These are phyloP conservation scores for Rhabdomys pumilio DNA, from an alignment of 2,797 vertebrate genomes.

Conservation along the genomic window DNA sequence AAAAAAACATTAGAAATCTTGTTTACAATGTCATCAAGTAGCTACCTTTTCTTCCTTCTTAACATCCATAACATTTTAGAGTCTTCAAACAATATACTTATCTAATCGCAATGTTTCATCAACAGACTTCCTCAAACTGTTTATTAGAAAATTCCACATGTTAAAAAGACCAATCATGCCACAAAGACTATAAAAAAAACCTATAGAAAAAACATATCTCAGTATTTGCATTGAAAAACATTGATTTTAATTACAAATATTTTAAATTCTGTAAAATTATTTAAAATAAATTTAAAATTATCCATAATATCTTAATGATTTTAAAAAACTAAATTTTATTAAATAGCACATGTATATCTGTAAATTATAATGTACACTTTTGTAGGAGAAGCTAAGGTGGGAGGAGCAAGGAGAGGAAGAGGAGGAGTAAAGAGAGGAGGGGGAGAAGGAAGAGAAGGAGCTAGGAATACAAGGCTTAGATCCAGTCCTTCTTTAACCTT, in stretches of 20 bases:
- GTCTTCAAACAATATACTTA: background rate
- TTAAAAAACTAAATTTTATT: background rate
- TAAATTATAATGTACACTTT: background rate
- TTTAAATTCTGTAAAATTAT: background rate
- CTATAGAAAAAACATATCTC: background rate
- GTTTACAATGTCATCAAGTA: background rate
- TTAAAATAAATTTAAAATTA: background rate
- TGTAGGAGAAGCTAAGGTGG: too few relatives aligned
- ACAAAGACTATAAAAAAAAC: background rate
- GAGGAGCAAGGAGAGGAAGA: too few relatives aligned
- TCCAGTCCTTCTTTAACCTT: too few relatives aligned
- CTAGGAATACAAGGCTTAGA: too few relatives aligned
- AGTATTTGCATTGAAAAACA: background rate
- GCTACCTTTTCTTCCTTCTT: background rate
- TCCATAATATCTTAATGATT: background rate
- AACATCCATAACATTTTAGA: background rate
- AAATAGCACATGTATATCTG: background rate
- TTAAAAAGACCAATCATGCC: background rate
- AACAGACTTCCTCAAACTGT: background rate
- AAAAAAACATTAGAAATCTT: background rate
- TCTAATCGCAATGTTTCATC: background rate
- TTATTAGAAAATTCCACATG: background rate
- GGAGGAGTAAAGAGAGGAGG: too few relatives aligned
- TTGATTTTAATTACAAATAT: background rate
- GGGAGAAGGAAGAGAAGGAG: too few relatives aligned